Conservation (phyloP, 2,797 vertebrate species). For the Acanthopagrus latus region DNA sequence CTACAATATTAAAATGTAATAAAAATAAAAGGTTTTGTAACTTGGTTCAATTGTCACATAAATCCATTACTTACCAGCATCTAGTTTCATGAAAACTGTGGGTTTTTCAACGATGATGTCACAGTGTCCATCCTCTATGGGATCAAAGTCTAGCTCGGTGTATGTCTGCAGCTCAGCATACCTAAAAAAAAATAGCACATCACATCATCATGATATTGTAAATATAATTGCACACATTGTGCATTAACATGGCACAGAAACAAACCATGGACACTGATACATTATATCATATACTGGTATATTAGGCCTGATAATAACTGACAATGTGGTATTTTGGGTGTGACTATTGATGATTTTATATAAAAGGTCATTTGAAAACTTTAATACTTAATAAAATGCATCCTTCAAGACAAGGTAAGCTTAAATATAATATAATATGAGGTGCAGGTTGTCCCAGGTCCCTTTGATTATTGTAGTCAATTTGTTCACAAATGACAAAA, state of each 20-base stretch:
- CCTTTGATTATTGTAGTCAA: too few species aligned
- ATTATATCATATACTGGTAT: too few species aligned
- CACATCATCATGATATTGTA: not conserved
- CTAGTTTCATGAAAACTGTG: conserved; percentile 96
- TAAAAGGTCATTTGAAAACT: not conserved
- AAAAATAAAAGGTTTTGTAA: not conserved
- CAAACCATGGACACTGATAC: not conserved
- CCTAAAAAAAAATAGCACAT: conserved; percentile 79
- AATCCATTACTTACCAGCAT: conserved; percentile 89
- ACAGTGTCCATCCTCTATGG: conserved; percentile 89
- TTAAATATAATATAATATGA: too few species aligned
- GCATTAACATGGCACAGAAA: not conserved
- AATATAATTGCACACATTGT: not conserved
- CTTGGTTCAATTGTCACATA: not conserved
- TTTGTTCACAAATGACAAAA: not conserved
- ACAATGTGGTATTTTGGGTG: not conserved
- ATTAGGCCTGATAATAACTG: not conserved
- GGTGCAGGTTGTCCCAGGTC: too few species aligned
- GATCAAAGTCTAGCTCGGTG: conserved; percentile 88
- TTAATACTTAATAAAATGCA: too few species aligned
- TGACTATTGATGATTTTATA: not conserved
- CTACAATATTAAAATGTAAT: not conserved
- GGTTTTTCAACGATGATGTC: conserved; percentile 92
- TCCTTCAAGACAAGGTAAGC: too few species aligned
- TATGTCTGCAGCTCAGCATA: conserved; percentile 95